Conservation (phyloP, 2,797 vertebrate genomes). For the Gymnothorax reevesii region DNA sequence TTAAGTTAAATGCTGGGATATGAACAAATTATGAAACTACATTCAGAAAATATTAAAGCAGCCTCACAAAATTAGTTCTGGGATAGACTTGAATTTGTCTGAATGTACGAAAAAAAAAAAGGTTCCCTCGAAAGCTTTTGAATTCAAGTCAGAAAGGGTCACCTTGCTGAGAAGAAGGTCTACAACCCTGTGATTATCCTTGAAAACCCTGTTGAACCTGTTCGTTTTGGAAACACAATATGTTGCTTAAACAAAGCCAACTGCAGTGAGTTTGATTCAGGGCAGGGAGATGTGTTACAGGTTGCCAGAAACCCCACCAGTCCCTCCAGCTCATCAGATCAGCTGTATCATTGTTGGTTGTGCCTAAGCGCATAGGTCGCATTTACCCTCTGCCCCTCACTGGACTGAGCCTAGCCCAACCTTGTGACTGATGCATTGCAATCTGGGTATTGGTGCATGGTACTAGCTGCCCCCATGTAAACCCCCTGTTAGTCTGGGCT, state of each 20-base stretch:
- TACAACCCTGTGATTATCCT: neutral
- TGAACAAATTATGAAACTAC: neutral
- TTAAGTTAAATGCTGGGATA: neutral
- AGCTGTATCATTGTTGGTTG: neutral
- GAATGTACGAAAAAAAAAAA: neutral
- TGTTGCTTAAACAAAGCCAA: constrained; percentile 19
- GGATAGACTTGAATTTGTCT: neutral
- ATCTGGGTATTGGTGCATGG: neutral
- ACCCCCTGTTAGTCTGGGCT: neutral
- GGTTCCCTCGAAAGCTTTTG: neutral
- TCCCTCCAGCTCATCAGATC: neutral
- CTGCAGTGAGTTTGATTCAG: neutral
- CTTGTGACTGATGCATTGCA: neutral
- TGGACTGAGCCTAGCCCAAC: neutral
- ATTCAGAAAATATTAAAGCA: neutral
- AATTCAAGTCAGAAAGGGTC: neutral
- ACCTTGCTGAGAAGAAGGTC: constrained; percentile 6
- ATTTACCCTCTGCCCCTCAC: neutral
- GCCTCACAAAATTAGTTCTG: neutral
- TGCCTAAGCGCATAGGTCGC: neutral
- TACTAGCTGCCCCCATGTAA: neutral
- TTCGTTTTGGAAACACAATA: constrained; percentile 5
- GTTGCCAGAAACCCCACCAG: neutral
- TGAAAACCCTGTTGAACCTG: neutral
- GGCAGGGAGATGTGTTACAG: neutral